phyloP scores from a whole-genome alignment of 2,888 invertebrate genomes.

The Drosophila hamatofila region DNA sequence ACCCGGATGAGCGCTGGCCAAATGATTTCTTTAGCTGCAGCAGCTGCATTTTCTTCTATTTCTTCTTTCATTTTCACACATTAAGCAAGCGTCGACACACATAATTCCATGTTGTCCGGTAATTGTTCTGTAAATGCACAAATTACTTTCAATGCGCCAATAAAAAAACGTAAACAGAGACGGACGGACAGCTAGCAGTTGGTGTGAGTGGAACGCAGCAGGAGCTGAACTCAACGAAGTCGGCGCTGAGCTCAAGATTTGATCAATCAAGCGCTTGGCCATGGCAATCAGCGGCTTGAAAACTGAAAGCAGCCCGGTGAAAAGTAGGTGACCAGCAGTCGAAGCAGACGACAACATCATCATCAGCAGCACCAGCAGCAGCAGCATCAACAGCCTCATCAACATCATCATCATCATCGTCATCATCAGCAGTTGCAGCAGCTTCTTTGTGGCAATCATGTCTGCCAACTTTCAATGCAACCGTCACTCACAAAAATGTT shows the following conservation, averaged over 20 bases:
- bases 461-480: slow-evolving; percentile 72
- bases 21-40: slow-evolving; percentile 29
- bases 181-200: slow-evolving; percentile 15
- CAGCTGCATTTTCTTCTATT: slow-evolving; percentile 11
- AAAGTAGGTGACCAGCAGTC: slow-evolving; percentile 76
- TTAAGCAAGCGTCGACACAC: slow-evolving; percentile 74
- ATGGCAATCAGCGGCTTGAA: slow-evolving; percentile 59
- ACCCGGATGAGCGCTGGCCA: slow-evolving; percentile 68
- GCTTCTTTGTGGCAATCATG: slow-evolving; percentile 47
- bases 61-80: slow-evolving; percentile 64
- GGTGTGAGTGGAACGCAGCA: slow-evolving; percentile 58
- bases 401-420: slow-evolving; percentile 2
- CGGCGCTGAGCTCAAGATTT: slow-evolving; percentile 43
- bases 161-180: slow-evolving; percentile 41
- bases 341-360: slow-evolving; percentile 29
- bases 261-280: slow-evolving; percentile 69
- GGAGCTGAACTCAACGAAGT: slow-evolving; percentile 50
- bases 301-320: slow-evolving; percentile 61
- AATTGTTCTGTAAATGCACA: slow-evolving; percentile 79
- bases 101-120: slow-evolving; percentile 78
- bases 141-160: slow-evolving; percentile 79
- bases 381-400: no score
- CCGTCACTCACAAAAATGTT: slow-evolving; percentile 68
- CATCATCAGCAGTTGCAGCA: slow-evolving; percentile 9
- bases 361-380: slow-evolving; percentile 29